Percentiles rank a stretch among this genome's conserved stretches.
These are phyloP conservation scores for Tachina grossa DNA, from an alignment of 2,888 invertebrate species.

Conservation along the genomic window DNA sequence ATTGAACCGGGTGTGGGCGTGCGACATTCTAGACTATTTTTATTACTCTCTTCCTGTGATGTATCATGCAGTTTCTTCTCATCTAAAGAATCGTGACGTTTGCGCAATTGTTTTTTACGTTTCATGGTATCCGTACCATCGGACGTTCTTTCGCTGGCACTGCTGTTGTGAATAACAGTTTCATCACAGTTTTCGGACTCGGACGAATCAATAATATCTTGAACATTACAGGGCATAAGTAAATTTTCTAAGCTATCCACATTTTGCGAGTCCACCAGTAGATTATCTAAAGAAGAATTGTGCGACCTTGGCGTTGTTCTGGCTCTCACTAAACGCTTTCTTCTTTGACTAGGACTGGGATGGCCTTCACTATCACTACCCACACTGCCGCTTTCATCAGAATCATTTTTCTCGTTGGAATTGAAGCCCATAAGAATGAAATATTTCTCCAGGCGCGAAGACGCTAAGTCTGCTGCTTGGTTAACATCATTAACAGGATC, in stretches of 20 bases:
- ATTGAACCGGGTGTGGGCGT: conserved; percentile 79
- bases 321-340: conserved; percentile 91
- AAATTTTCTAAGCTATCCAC: conserved; percentile 78
- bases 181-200: conserved; percentile 89
- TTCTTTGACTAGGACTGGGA: conserved; percentile 93
- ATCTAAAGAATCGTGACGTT: conserved; percentile 83
- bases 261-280: conserved; percentile 83
- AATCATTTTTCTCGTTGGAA: conserved; percentile 87
- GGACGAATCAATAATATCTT: conserved; percentile 85
- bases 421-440: conserved; percentile 93
- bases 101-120: conserved; percentile 91
- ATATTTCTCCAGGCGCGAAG: conserved; percentile 94
- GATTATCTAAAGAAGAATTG: conserved; percentile 91
- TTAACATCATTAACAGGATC: conserved; percentile 84
- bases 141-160: conserved; percentile 84
- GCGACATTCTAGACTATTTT: conserved; percentile 74
- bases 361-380: conserved; percentile 95
- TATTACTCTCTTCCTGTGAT: conserved; percentile 67
- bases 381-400: conserved; percentile 91
- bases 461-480: conserved; percentile 90
- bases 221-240: conserved; percentile 81
- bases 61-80: conserved; percentile 83
- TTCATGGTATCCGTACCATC: conserved; percentile 88
- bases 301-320: conserved; percentile 92
- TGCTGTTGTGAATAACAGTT: conserved; percentile 86